Percentiles rank a stretch among this genome's conserved stretches.
These are phyloP conservation scores for Ostrea edulis DNA, from an alignment of 1,140 invertebrate genomes.

Conservation along the genomic window DNA sequence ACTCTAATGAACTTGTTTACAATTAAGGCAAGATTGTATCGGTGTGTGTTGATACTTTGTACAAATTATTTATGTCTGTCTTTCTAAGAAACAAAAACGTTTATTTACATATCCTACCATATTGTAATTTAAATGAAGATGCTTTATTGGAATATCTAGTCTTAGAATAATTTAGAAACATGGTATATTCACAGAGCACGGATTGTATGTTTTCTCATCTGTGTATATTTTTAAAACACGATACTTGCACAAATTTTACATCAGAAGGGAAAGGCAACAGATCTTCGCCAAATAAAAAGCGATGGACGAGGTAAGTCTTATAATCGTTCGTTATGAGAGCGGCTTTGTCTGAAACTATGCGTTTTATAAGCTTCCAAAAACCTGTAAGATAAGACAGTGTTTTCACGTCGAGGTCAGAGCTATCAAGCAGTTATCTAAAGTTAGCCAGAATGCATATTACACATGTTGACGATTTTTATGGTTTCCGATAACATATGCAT, in stretches of 20 bases:
- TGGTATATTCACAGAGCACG: neutral
- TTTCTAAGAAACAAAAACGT: neutral
- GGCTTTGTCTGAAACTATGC: constrained; percentile 27
- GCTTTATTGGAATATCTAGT: neutral
- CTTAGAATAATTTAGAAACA: neutral
- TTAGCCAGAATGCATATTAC: constrained; percentile 32
- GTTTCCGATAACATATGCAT: constrained; percentile 22
- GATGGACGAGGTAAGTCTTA: neutral
- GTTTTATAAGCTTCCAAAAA: constrained; percentile 35
- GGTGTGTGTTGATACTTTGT: constrained; percentile 7
- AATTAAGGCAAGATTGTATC: neutral
- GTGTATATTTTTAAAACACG: neutral
- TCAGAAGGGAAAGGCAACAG: neutral
- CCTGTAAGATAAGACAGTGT: constrained; percentile 27
- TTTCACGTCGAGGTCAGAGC: constrained; percentile 1
- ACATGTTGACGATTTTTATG: constrained; percentile 39
- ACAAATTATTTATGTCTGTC: constrained; percentile 33
- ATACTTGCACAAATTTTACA: neutral
- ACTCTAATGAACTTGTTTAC: constrained; percentile 26
- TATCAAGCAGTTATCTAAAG: neutral
- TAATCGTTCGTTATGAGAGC: constrained; percentile 7
- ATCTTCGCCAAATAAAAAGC: neutral
- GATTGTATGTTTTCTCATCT: neutral
- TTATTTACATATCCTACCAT: constrained; percentile 11
- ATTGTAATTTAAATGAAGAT: neutral